phyloP scores from a whole-genome alignment of 2,888 invertebrate species.

The Hyposoter didymator region DNA sequence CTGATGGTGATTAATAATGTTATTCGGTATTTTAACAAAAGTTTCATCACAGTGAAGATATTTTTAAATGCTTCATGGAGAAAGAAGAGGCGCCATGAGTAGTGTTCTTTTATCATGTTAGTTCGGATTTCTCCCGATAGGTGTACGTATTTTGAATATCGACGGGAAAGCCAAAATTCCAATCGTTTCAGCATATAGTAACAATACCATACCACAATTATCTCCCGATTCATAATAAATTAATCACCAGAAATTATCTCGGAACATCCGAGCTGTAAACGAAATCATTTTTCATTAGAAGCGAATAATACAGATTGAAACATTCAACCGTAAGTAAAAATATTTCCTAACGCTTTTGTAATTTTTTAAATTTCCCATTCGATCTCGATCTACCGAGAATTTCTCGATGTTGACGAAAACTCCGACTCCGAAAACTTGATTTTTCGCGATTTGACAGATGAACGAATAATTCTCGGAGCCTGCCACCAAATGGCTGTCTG shows the following conservation, averaged over 20 bases:
- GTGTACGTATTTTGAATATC: neutral
- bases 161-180: neutral
- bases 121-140: neutral
- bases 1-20: neutral
- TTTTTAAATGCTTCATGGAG: neutral
- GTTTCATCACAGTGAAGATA: neutral
- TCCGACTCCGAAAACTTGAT: neutral
- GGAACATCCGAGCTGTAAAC: neutral
- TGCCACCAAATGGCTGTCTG: slow-evolving; percentile 86
- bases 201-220: neutral
- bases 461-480: slow-evolving; percentile 86
- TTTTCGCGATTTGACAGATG: slow-evolving; percentile 82
- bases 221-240: neutral
- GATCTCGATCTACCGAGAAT: neutral
- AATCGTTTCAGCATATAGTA: neutral
- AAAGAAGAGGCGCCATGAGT: neutral
- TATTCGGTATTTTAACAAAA: neutral
- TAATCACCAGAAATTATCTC: neutral
- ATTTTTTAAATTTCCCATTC: too few species aligned
- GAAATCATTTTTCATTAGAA: neutral
- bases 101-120: neutral
- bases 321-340: slow-evolving; percentile 76
- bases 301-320: neutral
- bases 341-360: neutral
- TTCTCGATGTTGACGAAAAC: neutral